Conservation (phyloP, 2,888 invertebrate species). For the Eudemis profundana region DNA sequence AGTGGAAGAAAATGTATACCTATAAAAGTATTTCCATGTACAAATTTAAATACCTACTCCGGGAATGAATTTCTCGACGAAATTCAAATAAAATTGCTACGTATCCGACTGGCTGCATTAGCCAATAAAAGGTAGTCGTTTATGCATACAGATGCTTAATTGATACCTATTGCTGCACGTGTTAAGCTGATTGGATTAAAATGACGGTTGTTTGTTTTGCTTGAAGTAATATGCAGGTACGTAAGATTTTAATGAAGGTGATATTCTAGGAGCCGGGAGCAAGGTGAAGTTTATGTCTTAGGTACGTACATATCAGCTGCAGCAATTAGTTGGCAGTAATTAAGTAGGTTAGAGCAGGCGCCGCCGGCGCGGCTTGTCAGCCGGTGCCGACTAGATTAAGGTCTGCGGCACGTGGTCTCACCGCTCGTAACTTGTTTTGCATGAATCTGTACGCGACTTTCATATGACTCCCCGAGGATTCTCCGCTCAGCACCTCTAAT, state of each 20-base stretch:
- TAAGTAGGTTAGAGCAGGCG: constrained; percentile 74
- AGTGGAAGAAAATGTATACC: constrained; percentile 49
- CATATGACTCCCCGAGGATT: constrained; percentile 77
- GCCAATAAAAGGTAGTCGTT: constrained; percentile 32
- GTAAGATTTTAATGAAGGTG: constrained; percentile 59
- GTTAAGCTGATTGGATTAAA: constrained; percentile 12
- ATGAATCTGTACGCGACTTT: constrained; percentile 81
- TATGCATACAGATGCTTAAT: constrained; percentile 18
- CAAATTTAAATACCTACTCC: constrained; percentile 61
- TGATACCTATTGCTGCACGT: constrained; percentile 22
- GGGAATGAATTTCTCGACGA: constrained; percentile 57
- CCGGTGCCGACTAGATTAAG: constrained; percentile 75
- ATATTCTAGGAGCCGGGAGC: constrained; percentile 68
- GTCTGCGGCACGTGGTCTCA: constrained; percentile 71
- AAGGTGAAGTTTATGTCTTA: constrained; percentile 74
- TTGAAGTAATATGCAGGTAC: constrained; percentile 44
- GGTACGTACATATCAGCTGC: constrained; percentile 72
- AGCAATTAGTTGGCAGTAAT: constrained; percentile 78
- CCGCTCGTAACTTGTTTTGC: constrained; percentile 79
- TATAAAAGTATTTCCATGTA: constrained; percentile 73
- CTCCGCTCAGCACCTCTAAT: constrained; percentile 79
- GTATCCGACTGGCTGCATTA: constrained; percentile 54
- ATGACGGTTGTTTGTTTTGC: constrained; percentile 22
- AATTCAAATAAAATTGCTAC: constrained; percentile 73
- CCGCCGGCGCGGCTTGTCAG: constrained; percentile 62